A percentile compares a stretch with the other conserved stretches of the same genome.
Conservation (phyloP, 2,888 invertebrate genomes). For the Yponomeuta evonymella region DNA sequence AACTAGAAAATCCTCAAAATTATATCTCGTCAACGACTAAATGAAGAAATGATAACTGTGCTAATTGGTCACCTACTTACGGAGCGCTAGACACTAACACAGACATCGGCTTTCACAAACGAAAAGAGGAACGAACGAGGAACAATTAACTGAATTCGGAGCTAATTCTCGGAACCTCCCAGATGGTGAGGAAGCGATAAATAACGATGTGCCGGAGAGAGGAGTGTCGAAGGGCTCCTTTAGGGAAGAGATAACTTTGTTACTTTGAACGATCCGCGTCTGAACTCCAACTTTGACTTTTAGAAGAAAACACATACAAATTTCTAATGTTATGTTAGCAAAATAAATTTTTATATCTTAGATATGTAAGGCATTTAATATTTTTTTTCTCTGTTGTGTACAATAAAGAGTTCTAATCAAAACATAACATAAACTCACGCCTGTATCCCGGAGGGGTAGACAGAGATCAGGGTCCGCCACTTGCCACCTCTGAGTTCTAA, state of each 20-base stretch:
- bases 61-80: conserved; percentile 13
- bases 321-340: not conserved
- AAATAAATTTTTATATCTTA: too few species aligned
- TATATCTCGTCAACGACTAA: not conserved
- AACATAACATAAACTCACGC: too few species aligned
- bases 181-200: conserved; percentile 58
- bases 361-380: too few species aligned
- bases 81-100: not conserved
- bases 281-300: not conserved
- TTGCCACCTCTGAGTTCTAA: too few species aligned
- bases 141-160: conserved; percentile 12
- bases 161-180: conserved; percentile 1
- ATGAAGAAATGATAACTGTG: not conserved
- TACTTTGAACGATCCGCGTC: not conserved
- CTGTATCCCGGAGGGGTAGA: too few species aligned
- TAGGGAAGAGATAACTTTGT: not conserved
- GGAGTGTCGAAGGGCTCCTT: conserved; percentile 1
- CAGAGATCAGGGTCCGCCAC: too few species aligned
- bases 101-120: conserved; percentile 11
- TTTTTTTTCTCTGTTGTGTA: too few species aligned
- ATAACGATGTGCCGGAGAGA: conserved; percentile 34
- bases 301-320: not conserved
- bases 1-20: not conserved
- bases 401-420: too few species aligned
- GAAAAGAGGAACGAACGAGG: not conserved